These are phyloP conservation scores for Melitaea athalia DNA, from an alignment of 2,888 invertebrate genomes.

Conservation along the genomic window DNA sequence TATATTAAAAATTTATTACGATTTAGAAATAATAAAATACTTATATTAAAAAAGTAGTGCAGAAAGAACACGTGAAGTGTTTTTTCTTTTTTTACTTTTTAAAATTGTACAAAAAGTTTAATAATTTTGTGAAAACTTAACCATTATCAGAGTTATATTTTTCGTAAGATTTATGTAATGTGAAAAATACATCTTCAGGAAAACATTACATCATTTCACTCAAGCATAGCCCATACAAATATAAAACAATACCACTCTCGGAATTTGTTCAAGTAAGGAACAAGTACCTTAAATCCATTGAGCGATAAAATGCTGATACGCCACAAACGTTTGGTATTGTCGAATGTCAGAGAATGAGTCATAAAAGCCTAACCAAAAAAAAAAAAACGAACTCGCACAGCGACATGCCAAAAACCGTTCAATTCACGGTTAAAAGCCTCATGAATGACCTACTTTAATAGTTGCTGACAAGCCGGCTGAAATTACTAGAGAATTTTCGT, in stretches of 20 bases:
- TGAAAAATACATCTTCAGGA: no score
- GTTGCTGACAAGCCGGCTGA: slow-evolving; percentile 24
- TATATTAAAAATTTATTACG: no score
- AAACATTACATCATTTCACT: no score
- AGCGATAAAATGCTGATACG: slow-evolving; percentile 19
- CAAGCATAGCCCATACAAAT: neutral
- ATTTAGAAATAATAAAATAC: no score
- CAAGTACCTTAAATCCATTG: neutral
- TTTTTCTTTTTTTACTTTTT: no score
- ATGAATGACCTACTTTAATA: slow-evolving; percentile 33
- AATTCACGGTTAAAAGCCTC: slow-evolving; percentile 34
- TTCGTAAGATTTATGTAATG: no score
- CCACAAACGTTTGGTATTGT: slow-evolving; percentile 21
- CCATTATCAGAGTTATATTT: no score
- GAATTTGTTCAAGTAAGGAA: neutral
- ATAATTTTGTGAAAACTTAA: no score
- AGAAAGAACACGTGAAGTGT: no score
- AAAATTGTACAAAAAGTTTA: no score
- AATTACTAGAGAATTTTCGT: slow-evolving; percentile 28
- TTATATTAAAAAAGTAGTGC: no score
- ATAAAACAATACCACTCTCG: neutral
- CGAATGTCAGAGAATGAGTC: slow-evolving; percentile 26
- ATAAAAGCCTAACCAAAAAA: slow-evolving; percentile 30
- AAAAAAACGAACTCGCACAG: slow-evolving; percentile 23
- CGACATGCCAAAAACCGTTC: slow-evolving; percentile 36